Evolutionary conservation across 2,113 vertebrate genomes (phyloP).

Genomic region (Pogona vitticeps): DNA sequence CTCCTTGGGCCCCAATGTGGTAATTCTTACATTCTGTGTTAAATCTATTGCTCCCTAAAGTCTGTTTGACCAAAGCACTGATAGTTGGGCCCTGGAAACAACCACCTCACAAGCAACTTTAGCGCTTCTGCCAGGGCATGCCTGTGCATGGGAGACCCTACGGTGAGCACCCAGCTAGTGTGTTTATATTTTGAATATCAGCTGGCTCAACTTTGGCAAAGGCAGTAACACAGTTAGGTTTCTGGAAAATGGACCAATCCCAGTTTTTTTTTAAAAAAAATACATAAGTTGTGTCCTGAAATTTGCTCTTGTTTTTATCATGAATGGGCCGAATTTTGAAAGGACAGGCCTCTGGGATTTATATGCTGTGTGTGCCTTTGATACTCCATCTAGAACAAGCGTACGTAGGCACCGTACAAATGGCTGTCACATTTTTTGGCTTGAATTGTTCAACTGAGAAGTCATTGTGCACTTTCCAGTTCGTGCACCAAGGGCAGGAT

Average conservation of each 20-base stretch:
- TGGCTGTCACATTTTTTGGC: background rate
- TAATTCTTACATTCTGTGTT: background rate
- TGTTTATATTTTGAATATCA: background rate
- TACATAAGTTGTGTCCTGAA: constrained; percentile 17
- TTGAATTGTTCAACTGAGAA: background rate
- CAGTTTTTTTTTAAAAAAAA: constrained; percentile 28
- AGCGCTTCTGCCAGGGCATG: background rate
- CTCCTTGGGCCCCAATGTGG: background rate
- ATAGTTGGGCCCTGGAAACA: background rate
- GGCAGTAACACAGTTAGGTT: constrained; percentile 22
- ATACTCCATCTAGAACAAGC: background rate
- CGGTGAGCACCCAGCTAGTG: background rate
- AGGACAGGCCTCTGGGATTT: constrained; percentile 25
- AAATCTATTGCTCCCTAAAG: too few relatives aligned
- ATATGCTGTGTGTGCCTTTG: constrained; percentile 17
- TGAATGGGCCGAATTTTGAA: constrained; percentile 30
- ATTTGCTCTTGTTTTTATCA: background rate
- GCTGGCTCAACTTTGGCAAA: background rate
- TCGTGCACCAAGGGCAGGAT: background rate
- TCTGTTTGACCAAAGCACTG: too few relatives aligned
- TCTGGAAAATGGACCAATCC: constrained; percentile 18
- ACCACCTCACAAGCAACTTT: background rate
- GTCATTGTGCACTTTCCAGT: background rate
- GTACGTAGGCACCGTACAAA: background rate
- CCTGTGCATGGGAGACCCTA: too few relatives aligned